A percentile compares a stretch with the other conserved stretches of the same genome.
These are phyloP conservation scores for Scyliorhinus canicula DNA, from an alignment of 2,797 vertebrate genomes.

Conservation along the genomic window DNA sequence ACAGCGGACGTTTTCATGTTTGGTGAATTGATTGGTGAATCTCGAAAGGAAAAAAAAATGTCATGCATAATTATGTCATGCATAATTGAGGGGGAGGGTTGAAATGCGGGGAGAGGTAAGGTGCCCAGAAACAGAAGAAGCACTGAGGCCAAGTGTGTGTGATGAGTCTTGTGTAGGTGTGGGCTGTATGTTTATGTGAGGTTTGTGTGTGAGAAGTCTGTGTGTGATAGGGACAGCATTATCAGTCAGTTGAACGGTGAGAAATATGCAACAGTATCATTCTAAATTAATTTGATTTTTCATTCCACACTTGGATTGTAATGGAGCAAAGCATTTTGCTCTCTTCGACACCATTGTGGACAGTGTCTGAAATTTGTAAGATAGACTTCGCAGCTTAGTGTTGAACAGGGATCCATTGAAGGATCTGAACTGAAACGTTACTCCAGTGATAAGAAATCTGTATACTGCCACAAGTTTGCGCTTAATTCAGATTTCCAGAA, in stretches of 20 bases:
- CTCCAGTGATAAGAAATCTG: background rate
- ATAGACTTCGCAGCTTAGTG: background rate
- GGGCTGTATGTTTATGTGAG: background rate
- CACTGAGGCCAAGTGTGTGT: background rate
- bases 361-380: background rate
- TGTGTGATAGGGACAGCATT: background rate
- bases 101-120: too few species aligned
- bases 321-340: background rate
- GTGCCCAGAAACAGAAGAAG: too few species aligned
- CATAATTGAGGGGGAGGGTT: too few species aligned
- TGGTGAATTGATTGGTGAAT: too few species aligned
- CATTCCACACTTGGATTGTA: background rate
- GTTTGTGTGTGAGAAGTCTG: background rate
- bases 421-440: background rate
- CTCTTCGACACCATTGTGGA: background rate
- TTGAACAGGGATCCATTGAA: background rate
- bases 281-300: background rate
- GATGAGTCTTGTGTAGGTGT: background rate
- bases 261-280: background rate
- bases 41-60: too few species aligned
- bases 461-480: background rate
- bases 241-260: background rate
- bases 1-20: too few species aligned
- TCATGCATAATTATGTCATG: too few species aligned
- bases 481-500: background rate